Conservation (phyloP, 2,888 invertebrate species). For the Hemithea aestivaria region DNA sequence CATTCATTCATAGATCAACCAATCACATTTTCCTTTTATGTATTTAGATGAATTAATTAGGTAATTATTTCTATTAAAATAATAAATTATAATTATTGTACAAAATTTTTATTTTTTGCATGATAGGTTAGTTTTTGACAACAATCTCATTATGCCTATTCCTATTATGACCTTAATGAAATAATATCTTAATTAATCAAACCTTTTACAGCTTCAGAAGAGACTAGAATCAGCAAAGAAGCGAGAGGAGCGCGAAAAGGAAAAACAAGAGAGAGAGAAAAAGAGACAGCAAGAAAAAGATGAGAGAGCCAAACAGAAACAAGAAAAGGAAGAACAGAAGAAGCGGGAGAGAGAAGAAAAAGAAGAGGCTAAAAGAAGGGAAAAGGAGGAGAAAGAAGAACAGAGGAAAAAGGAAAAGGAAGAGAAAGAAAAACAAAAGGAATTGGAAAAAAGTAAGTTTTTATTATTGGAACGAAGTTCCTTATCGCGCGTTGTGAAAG, state of each 20-base stretch:
- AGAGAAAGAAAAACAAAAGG: conserved; percentile 73
- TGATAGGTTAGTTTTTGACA: too few relatives aligned
- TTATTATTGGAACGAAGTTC: too few relatives aligned
- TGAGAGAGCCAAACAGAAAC: conserved; percentile 63
- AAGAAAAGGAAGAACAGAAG: conserved; percentile 64
- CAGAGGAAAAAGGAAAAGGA: conserved; percentile 71
- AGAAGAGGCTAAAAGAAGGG: conserved; percentile 64
- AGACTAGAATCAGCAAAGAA: conserved; percentile 78
- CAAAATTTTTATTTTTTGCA: too few relatives aligned
- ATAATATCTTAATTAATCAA: too few relatives aligned
- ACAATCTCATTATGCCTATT: too few relatives aligned
- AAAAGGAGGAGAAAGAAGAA: conserved; percentile 76
- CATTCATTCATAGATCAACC: too few relatives aligned
- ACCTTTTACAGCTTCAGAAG: conserved; percentile 72
- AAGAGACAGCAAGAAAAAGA: conserved; percentile 70
- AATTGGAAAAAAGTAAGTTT: conserved; percentile 76
- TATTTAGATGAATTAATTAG: too few relatives aligned
- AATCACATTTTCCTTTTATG: too few relatives aligned
- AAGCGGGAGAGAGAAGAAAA: conserved; percentile 65
- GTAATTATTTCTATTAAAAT: too few relatives aligned
- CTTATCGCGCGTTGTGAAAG: too few relatives aligned
- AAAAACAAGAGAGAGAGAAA: conserved; percentile 65
- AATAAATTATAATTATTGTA: too few relatives aligned
- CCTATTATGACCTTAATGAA: too few relatives aligned
- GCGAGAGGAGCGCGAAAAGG: conserved; percentile 74